A percentile compares a stretch with the other conserved stretches of the same genome.
These are phyloP conservation scores for Gavia stellata DNA, from an alignment of 2,113 vertebrate species.

Conservation along the genomic window DNA sequence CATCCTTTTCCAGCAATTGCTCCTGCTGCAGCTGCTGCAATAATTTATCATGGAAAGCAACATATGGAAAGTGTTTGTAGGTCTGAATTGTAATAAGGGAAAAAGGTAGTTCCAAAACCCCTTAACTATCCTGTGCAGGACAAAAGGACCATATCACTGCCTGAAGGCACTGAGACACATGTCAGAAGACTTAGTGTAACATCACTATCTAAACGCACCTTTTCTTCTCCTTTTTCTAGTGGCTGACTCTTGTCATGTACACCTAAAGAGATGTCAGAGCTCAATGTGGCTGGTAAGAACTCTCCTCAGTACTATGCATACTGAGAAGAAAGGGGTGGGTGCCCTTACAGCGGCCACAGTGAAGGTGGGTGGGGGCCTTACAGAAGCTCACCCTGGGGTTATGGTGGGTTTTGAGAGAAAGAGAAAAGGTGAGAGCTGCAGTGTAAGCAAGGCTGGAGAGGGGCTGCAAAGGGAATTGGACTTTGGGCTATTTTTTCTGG, in stretches of 20 bases:
- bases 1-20: neutral
- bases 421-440: neutral
- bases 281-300: conserved; percentile 25
- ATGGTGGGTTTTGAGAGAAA: neutral
- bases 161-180: neutral
- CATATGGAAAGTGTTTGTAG: neutral
- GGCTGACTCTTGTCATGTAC: conserved; percentile 65
- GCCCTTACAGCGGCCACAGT: neutral
- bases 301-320: neutral
- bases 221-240: conserved; percentile 33
- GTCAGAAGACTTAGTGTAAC: neutral
- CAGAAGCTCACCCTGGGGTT: neutral
- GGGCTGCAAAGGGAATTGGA: neutral
- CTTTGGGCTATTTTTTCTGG: neutral
- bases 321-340: neutral
- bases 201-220: neutral
- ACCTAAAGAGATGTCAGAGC: neutral
- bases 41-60: neutral
- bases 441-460: neutral
- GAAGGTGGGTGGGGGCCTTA: neutral
- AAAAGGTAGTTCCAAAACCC: neutral
- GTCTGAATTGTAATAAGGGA: neutral
- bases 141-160: neutral
- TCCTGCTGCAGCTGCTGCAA: neutral
- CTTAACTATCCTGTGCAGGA: neutral